A percentile compares a stretch with the other conserved stretches of the same genome.
phyloP scores from a whole-genome alignment of 2,113 vertebrate genomes.

The Rhinolophus sinicus region DNA sequence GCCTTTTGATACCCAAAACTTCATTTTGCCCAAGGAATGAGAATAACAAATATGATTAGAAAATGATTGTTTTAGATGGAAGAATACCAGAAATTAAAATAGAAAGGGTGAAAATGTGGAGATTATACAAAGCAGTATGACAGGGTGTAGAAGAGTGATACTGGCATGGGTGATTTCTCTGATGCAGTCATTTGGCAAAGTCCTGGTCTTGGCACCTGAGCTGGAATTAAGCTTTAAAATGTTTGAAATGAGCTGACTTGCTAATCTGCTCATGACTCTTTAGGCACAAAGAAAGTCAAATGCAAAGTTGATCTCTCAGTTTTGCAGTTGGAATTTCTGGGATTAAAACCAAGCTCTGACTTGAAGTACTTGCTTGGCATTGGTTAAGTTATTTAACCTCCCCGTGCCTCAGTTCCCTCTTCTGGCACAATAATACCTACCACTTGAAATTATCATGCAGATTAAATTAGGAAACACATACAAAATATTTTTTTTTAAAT shows the following conservation, averaged over 20 bases:
- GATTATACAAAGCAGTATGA: not conserved
- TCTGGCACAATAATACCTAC: not conserved
- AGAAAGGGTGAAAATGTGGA: not conserved
- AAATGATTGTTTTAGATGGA: not conserved
- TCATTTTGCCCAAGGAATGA: not conserved
- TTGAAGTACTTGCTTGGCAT: not conserved
- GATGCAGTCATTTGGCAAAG: not conserved
- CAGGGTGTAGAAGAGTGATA: not conserved
- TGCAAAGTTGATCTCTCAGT: not conserved
- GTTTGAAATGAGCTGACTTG: not conserved
- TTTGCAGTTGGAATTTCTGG: not conserved
- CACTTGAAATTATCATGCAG: not conserved
- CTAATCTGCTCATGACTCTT: not conserved
- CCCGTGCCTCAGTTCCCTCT: not conserved
- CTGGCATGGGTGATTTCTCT: not conserved
- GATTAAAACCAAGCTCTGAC: not conserved
- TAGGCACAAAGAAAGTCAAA: not conserved
- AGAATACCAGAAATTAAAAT: not conserved
- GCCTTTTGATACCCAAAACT: not conserved
- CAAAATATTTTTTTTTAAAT: not conserved
- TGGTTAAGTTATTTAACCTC: not conserved
- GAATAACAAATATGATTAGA: not conserved
- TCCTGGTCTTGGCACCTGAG: not conserved
- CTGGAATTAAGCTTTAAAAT: not conserved
- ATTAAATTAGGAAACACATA: not conserved